A percentile compares a stretch with the other conserved stretches of the same genome.
phyloP scores from a whole-genome alignment of 1,140 invertebrate species.

The Dendroctonus ponderosae region DNA sequence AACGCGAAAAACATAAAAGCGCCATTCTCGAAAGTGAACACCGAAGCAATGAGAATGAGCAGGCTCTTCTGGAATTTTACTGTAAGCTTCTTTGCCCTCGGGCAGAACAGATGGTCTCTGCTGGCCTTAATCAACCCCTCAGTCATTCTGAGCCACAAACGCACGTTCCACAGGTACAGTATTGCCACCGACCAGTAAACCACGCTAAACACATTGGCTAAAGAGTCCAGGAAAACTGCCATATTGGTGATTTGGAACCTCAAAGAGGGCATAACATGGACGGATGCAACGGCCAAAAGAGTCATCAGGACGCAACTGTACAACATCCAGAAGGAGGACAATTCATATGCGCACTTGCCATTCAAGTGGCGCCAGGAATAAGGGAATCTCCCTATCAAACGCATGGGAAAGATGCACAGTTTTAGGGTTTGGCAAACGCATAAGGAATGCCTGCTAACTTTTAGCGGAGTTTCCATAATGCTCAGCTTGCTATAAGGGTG shows the following conservation, averaged over 20 bases:
- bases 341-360: slow-evolving; percentile 7
- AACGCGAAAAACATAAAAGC: neutral
- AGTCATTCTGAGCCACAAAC: neutral
- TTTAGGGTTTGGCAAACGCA: no score
- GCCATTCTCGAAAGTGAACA: neutral
- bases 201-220: slow-evolving; percentile 2
- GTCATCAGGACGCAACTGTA: neutral
- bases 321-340: slow-evolving; percentile 6
- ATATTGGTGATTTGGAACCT: slow-evolving; percentile 4
- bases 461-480: no score
- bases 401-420: no score
- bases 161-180: neutral
- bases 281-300: neutral
- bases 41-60: neutral
- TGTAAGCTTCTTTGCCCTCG: neutral
- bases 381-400: slow-evolving; percentile 3
- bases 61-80: neutral
- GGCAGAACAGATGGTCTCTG: slow-evolving; percentile 1
- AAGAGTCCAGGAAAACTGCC: neutral
- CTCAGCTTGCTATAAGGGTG: no score
- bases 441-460: no score
- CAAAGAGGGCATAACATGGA: neutral
- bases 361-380: slow-evolving; percentile 2
- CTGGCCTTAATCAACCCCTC: neutral
- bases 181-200: neutral